Evolutionary conservation across 2,888 invertebrate genomes (phyloP), one percentile per base, ranked within the genome.

Genomic region (Acanthacorydalis orientalis): DNA sequence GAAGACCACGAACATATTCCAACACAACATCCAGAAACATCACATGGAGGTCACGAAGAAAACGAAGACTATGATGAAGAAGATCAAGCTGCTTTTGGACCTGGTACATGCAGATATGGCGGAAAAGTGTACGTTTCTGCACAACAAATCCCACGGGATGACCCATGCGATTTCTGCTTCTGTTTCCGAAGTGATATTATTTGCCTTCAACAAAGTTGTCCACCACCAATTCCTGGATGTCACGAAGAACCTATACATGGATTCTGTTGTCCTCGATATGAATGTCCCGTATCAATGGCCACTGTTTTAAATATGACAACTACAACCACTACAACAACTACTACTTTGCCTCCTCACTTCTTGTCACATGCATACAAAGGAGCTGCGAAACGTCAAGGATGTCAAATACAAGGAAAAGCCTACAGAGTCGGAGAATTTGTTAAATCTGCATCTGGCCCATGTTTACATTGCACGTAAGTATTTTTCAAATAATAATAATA

Each of bases 101-200:
- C 89, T 12, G 90, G 90, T 55, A 91, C 90, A 44, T 92, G 92
- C 59, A 75, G 91, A 57, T 92, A 90, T 57, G 88, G 89, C 49
- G 90, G 91, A 57, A 89, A 89, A 68, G 81, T 91, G 43, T 92
- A 89, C 64, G 88, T 91, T 39, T 91, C 91, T 2, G 92, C 92
- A 1, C 91, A 92, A 68, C 92, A 93, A 69, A 91, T 93, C 59
- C 91, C 91, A 38, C 74, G 92, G 56, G 89, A 90, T 57, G 90
- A 93, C 69, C 90, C 92, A 23, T 93, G 92, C 64, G 91, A 92
- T 63, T 93, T 92, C 73, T 93, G 92, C 68, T 92, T 93, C 80
- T 93, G 92, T 72, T 93, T 92, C 74, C 78, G 92, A 65, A 89
- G 91, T 63, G 91, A 92, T 61, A 92, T 93, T 57, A 92, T 93